phyloP scores from a whole-genome alignment of 2,888 invertebrate species.

The Drosophila paucipuncta region DNA sequence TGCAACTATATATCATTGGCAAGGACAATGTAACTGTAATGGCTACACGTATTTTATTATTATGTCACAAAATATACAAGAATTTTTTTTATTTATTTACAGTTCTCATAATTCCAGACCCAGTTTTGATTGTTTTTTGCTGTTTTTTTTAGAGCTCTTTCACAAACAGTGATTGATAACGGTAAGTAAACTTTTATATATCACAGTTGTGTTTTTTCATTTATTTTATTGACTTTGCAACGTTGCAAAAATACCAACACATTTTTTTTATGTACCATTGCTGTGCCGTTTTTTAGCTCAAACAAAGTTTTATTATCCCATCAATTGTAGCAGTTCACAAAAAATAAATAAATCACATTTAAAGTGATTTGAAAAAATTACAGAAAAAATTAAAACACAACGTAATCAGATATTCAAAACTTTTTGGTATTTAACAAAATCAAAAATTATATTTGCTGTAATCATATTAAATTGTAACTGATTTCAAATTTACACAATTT shows the following conservation, averaged over 20 bases:
- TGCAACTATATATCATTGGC: conserved; percentile 10
- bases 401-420: neutral
- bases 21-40: conserved; percentile 28
- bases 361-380: neutral
- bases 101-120: neutral
- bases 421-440: neutral
- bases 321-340: conserved; percentile 8
- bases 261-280: neutral
- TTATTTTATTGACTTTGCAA: conserved; percentile 24
- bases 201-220: conserved; percentile 11
- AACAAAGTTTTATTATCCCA: conserved; percentile 23
- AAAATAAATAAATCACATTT: neutral
- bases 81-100: conserved; percentile 4
- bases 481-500: neutral
- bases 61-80: conserved; percentile 12
- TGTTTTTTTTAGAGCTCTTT: neutral
- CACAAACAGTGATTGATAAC: conserved; percentile 38
- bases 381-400: conserved; percentile 1
- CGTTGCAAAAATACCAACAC: conserved; percentile 8
- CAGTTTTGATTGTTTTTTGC: neutral
- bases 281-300: neutral
- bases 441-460: neutral
- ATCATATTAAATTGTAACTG: neutral
- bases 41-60: neutral
- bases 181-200: conserved; percentile 35